Conservation (phyloP, 2,888 invertebrate species). For the Oxyteleia sp. region DNA sequence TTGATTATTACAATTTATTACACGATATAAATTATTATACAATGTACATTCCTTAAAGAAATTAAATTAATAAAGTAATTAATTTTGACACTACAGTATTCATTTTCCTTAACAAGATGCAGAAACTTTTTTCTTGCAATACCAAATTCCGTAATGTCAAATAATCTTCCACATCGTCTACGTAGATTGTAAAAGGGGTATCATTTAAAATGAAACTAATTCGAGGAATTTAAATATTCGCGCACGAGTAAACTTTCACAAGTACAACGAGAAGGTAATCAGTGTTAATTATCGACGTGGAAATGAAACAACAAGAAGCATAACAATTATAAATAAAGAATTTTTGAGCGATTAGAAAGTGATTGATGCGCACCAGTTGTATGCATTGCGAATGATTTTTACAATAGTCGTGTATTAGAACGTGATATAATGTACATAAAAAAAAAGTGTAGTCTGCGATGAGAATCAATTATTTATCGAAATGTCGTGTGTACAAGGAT, state of each 20-base stretch:
- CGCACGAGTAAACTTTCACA: constrained; percentile 62
- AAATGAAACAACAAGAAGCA: constrained; percentile 46
- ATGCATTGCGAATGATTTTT: constrained; percentile 78
- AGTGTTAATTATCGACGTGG: constrained; percentile 70
- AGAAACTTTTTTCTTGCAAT: constrained; percentile 25
- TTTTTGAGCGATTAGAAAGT: constrained; percentile 65
- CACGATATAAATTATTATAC: too few species aligned
- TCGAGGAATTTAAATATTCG: constrained; percentile 33
- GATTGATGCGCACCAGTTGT: constrained; percentile 65
- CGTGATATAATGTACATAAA: constrained; percentile 84
- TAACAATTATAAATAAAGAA: constrained; percentile 65
- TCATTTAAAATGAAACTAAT: neutral
- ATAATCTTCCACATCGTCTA: constrained; percentile 44
- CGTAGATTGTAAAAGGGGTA: neutral
- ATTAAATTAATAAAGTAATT: too few species aligned
- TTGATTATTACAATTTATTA: too few species aligned
- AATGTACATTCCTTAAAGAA: too few species aligned
- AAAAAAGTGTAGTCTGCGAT: constrained; percentile 75
- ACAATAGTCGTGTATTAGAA: constrained; percentile 81
- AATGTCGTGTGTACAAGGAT: constrained; percentile 74
- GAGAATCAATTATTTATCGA: constrained; percentile 82
- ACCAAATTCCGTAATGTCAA: constrained; percentile 28
- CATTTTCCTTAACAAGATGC: neutral
- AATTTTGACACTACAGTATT: neutral
- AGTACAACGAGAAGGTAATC: constrained; percentile 74